Percentiles rank a stretch among this genome's conserved stretches.
Evolutionary conservation across 2,113 vertebrate genomes (phyloP).

Genomic region (Vanacampus margaritifer): DNA sequence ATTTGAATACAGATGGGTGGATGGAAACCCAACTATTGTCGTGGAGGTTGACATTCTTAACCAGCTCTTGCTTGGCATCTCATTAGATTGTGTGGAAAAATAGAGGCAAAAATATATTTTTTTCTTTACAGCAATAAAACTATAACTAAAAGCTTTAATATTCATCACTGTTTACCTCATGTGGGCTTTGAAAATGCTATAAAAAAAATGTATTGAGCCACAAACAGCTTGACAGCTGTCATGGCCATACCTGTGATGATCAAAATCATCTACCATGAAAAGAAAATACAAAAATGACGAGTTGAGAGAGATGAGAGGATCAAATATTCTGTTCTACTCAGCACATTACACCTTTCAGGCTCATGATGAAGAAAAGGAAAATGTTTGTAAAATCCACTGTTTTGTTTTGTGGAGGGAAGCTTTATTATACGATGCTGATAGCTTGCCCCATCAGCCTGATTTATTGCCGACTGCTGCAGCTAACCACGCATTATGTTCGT

Average conservation of each 20-base stretch:
- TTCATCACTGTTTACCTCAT: conserved; percentile 8
- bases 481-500: background rate
- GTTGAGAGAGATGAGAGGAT: conserved; percentile 20
- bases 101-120: background rate
- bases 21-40: too few species aligned
- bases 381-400: conserved; percentile 4
- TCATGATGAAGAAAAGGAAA: conserved; percentile 14
- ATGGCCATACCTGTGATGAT: conserved; percentile 17
- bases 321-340: conserved; percentile 16
- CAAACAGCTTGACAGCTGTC: conserved; percentile 23
- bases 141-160: background rate
- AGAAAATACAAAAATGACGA: conserved; percentile 15
- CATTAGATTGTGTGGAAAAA: background rate
- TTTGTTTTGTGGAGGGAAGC: background rate
- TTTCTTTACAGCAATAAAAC: background rate
- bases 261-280: conserved; percentile 36
- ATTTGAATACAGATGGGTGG: too few species aligned
- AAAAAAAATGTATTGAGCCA: conserved; percentile 8
- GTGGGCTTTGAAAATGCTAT: conserved; percentile 12
- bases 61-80: too few species aligned
- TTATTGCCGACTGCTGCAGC: background rate
- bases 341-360: conserved; percentile 4
- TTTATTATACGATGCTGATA: background rate
- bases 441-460: background rate
- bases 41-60: too few species aligned